These are phyloP conservation scores for Piliocolobus tephrosceles DNA, from an alignment of 2,113 vertebrate species.

Conservation along the genomic window DNA sequence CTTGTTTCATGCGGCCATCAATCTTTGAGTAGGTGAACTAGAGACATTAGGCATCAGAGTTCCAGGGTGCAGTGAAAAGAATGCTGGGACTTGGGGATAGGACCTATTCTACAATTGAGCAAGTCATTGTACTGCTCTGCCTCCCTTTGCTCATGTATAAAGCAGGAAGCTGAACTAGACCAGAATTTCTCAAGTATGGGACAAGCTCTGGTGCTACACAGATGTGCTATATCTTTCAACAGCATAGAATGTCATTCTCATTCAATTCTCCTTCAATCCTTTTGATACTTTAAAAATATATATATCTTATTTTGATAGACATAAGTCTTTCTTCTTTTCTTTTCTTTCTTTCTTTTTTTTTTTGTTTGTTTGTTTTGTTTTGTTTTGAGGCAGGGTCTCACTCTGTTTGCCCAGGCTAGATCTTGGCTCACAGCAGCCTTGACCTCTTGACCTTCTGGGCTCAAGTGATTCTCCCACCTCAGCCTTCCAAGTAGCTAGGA, in stretches of 20 bases:
- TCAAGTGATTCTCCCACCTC: neutral
- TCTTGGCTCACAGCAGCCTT: neutral
- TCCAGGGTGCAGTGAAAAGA: neutral
- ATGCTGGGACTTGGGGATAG: neutral
- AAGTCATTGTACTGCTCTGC: neutral
- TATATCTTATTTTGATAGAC: neutral
- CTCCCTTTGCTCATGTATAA: neutral
- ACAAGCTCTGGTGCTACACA: neutral
- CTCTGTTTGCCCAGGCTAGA: neutral
- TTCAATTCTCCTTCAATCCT: neutral
- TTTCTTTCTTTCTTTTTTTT: neutral
- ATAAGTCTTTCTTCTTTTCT: neutral
- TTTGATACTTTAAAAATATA: neutral
- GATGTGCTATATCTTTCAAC: neutral
- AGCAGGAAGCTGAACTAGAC: neutral
- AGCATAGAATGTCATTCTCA: neutral
- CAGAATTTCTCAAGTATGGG: neutral
- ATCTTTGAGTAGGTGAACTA: neutral
- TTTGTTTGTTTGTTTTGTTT: too few species aligned
- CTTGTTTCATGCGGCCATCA: neutral
- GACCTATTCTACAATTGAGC: neutral
- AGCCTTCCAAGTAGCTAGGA: neutral
- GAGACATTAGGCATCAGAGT: neutral
- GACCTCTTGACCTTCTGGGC: neutral
- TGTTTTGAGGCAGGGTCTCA: neutral